Conservation (phyloP, 92 coral and sea anemone genomes). For the Bergia puertoricense region DNA sequence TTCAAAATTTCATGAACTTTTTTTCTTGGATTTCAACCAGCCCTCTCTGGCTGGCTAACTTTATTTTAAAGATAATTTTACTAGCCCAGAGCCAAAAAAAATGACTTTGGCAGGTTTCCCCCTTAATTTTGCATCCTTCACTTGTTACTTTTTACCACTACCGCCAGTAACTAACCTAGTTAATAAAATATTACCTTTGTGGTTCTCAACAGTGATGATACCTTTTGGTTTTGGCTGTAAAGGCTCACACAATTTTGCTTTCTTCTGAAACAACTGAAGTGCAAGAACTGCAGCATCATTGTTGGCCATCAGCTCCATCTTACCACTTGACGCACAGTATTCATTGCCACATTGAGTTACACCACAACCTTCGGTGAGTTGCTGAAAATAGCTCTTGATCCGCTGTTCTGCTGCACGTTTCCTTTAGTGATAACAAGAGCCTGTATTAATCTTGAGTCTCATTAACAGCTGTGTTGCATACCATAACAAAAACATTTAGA, state of each 20-base stretch:
- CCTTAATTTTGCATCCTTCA: neutral
- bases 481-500: no score
- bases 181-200: conserved; percentile 55
- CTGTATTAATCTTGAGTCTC: neutral
- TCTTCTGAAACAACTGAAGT: conserved; percentile 78
- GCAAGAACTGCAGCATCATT: conserved; percentile 95
- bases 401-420: conserved; percentile 82
- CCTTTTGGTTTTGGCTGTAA: conserved; percentile 43
- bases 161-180: no score
- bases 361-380: conserved; percentile 96
- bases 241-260: conserved; percentile 82
- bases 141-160: neutral
- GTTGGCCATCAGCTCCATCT: conserved; percentile 51
- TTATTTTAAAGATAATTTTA: no score
- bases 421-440: conserved; percentile 47
- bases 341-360: conserved; percentile 70
- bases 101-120: no score
- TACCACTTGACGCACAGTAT: conserved; percentile 92
- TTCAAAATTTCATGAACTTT: no score
- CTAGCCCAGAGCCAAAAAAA: no score
- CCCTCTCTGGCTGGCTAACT: no score
- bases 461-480: no score
- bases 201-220: conserved; percentile 48
- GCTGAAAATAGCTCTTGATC: conserved; percentile 85
- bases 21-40: no score